phyloP scores from a whole-genome alignment of 2,888 invertebrate genomes.

The Ophraella communa region DNA sequence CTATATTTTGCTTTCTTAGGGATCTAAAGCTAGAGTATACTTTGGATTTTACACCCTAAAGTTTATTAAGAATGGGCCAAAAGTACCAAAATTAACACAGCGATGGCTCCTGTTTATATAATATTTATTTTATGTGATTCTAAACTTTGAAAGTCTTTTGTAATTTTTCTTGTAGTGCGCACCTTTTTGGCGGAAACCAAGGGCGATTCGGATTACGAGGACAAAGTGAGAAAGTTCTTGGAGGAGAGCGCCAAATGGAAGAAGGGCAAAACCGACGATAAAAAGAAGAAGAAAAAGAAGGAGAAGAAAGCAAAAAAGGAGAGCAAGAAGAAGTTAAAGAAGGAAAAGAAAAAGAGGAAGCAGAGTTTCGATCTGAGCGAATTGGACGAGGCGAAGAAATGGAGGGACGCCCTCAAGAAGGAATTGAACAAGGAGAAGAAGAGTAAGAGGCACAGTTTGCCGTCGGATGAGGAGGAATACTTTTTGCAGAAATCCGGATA shows the following conservation, averaged over 20 bases:
- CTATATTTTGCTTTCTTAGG: too few species aligned
- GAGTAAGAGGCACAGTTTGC: constrained; percentile 53
- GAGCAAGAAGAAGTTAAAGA: constrained; percentile 76
- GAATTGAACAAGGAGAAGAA: constrained; percentile 58
- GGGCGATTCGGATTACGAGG: constrained; percentile 83
- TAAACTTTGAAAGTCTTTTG: neutral
- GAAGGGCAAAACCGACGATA: constrained; percentile 72
- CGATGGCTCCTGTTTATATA: too few species aligned
- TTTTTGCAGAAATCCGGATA: constrained; percentile 59
- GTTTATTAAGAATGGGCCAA: too few species aligned
- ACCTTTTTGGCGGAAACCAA: constrained; percentile 78
- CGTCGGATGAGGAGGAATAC: constrained; percentile 61
- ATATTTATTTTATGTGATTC: too few species aligned
- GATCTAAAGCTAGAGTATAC: too few species aligned
- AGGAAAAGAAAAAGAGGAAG: constrained; percentile 69
- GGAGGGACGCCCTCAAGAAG: constrained; percentile 73
- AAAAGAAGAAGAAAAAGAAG: constrained; percentile 66
- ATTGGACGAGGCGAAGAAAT: constrained; percentile 69
- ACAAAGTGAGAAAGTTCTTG: constrained; percentile 82
- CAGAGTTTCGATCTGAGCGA: constrained; percentile 72
- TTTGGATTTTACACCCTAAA: too few species aligned
- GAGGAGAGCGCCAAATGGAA: constrained; percentile 84
- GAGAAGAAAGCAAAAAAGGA: constrained; percentile 72
- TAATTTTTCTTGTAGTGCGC: constrained; percentile 57
- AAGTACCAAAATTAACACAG: too few species aligned